A percentile compares a stretch with the other conserved stretches of the same genome.
These are phyloP conservation scores for Seriola quinqueradiata DNA, from an alignment of 2,113 vertebrate genomes.

Conservation along the genomic window DNA sequence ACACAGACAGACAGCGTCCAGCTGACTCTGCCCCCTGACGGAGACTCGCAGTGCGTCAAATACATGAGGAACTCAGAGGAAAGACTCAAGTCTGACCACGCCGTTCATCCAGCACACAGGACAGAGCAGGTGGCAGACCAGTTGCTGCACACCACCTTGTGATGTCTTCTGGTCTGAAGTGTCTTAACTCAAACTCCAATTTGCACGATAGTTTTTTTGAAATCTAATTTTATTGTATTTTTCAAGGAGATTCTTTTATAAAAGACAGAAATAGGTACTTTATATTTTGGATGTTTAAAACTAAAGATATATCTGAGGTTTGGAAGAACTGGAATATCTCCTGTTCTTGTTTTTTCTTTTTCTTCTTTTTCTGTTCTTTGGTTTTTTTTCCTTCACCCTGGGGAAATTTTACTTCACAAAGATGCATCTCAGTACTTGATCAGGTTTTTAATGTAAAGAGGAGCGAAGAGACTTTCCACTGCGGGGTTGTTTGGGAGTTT, in stretches of 20 bases:
- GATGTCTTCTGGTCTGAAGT: constrained; percentile 72
- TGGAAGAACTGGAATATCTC: constrained; percentile 61
- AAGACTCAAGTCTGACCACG: constrained; percentile 31
- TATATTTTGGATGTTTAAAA: constrained; percentile 65
- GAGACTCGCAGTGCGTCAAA: constrained; percentile 68
- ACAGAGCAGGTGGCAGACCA: constrained; percentile 48
- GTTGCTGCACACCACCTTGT: constrained; percentile 82
- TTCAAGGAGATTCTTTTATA: constrained; percentile 85
- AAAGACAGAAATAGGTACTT: constrained; percentile 82
- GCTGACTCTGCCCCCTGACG: constrained; percentile 74
- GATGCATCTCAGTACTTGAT: constrained; percentile 58
- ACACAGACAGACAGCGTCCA: constrained; percentile 76
- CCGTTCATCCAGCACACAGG: constrained; percentile 42
- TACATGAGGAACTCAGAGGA: constrained; percentile 72
- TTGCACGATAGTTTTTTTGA: constrained; percentile 88
- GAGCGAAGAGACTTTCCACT: constrained; percentile 57
- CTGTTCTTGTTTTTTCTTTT: not conserved
- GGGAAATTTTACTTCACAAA: constrained; percentile 34
- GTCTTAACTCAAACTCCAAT: constrained; percentile 84
- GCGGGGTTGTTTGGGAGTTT: constrained; percentile 35
- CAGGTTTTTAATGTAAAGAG: constrained; percentile 28
- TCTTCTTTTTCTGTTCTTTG: too few relatives aligned
- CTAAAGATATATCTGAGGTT: constrained; percentile 36
- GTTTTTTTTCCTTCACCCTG: constrained; percentile 22
- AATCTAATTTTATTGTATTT: constrained; percentile 84